Conservation (phyloP, 1,140 invertebrate species). For the Hylyphantes graminicola region DNA sequence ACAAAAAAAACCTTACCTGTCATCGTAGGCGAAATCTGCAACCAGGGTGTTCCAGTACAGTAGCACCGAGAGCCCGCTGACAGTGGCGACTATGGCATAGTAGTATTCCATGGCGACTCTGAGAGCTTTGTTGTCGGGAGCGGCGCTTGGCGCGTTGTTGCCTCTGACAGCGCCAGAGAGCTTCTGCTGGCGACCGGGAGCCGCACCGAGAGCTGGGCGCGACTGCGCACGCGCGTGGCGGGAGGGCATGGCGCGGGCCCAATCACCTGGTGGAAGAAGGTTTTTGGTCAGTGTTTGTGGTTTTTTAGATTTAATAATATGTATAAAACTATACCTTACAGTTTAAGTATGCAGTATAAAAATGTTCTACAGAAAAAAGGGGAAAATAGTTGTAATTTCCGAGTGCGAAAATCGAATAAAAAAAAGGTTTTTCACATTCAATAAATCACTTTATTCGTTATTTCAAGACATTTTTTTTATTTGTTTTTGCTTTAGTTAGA, state of each 20-base stretch:
- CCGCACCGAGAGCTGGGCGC: conserved; percentile 2
- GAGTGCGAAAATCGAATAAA: no score
- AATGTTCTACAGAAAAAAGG: no score
- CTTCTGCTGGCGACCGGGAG: conserved; percentile 17
- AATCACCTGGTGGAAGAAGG: conserved; percentile 38
- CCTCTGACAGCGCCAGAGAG: not conserved
- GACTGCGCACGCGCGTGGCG: conserved; percentile 43
- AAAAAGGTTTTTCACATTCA: no score
- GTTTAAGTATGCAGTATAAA: no score
- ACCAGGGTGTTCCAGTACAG: conserved; percentile 90
- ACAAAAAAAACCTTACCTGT: conserved; percentile 76
- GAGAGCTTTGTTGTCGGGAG: not conserved
- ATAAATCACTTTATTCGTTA: no score
- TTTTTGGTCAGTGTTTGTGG: conserved; percentile 15
- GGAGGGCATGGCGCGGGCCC: conserved; percentile 27
- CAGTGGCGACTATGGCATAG: conserved; percentile 40
- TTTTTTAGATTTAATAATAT: no score
- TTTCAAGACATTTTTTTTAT: no score
- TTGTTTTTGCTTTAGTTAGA: no score
- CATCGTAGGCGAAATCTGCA: conserved; percentile 93
- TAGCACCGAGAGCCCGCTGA: conserved; percentile 41
- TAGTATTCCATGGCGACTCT: conserved; percentile 38
- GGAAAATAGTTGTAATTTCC: no score
- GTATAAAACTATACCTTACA: no score
- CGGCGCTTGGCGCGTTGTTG: not conserved